Percentiles rank a stretch among this genome's conserved stretches.
Evolutionary conservation across 2,797 vertebrate species (phyloP).

Genomic region (Takifugu rubripes): DNA sequence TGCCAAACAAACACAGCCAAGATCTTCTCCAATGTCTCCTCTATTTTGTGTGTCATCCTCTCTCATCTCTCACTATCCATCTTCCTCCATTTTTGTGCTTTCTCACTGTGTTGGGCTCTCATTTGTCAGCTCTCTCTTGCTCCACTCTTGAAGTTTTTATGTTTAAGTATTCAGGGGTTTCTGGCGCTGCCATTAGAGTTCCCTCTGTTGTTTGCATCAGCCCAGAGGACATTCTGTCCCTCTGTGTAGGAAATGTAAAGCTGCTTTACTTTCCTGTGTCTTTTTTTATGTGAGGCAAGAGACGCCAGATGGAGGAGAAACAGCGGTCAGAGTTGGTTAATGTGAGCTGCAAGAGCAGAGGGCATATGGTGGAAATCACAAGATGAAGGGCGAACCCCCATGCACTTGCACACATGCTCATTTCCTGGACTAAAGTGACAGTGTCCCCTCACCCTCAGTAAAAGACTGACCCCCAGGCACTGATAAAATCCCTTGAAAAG

Average conservation of each 20-base stretch:
- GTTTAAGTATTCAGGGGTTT: constrained; percentile 4
- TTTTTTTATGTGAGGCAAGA: constrained; percentile 37
- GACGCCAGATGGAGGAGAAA: constrained; percentile 70
- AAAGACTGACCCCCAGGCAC: background rate
- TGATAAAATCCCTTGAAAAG: too few relatives aligned
- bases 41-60: constrained; percentile 25
- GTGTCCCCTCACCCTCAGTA: constrained; percentile 41
- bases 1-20: constrained; percentile 70
- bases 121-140: constrained; percentile 7
- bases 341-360: constrained; percentile 63
- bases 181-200: constrained; percentile 32
- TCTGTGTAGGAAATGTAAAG: constrained; percentile 40
- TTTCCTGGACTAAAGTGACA: constrained; percentile 42
- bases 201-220: constrained; percentile 43
- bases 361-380: constrained; percentile 77
- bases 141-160: constrained; percentile 9
- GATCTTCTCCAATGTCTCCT: constrained; percentile 46
- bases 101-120: background rate
- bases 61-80: constrained; percentile 29
- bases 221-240: constrained; percentile 36
- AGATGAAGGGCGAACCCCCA: constrained; percentile 31
- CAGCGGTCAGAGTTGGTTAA: constrained; percentile 51
- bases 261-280: constrained; percentile 38
- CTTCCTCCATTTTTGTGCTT: constrained; percentile 14
- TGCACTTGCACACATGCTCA: constrained; percentile 3